Evolutionary conservation across 2,888 invertebrate species (phyloP), one percentile per base, ranked within the genome.

Genomic region (Lampropteryx suffumata): DNA sequence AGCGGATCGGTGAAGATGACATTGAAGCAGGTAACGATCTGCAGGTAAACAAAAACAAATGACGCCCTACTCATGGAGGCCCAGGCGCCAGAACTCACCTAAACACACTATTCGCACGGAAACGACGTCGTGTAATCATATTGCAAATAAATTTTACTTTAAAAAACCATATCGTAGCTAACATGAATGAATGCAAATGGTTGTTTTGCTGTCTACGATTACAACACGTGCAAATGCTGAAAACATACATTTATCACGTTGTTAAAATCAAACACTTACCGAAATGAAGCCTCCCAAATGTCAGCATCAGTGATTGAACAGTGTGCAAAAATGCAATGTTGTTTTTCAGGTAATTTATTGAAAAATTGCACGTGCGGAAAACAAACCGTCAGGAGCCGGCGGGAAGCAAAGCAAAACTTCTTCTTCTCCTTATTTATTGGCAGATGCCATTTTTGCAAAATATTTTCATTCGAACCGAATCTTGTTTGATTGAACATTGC

Each of bases 21-120:
- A 89, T 90, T 75, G 69, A 46, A 62, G 67, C 79, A 62, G 76
- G 77, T 82, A 84, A 75, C 69, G 59, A 88, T 88, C 88, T 89
- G 88, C 64, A 83, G 85, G 84, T 85, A 87, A 89, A 89, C 82
- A 88, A 86, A 87, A 87, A 87, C 84, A 89, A 86, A 82, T 84
- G 84, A 85, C 83, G 78, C 79, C 71, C 71, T 69, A 65, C 48
- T 50, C 26, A 44, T n/a, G 21, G 29, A 50, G 24, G 24, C 12
- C 21, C 7, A 34, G 37, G 46, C 35, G 34, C 27, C 32, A 44
- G 35, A 33, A 27, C 35, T 37, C 10, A 32, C 27, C 29, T 7
- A 21, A n/a, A 33, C 32, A 24, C 32, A 43, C 34, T 35, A 46
- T 50, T 52, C 50, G 41, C 51, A 63, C 28, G 51, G 30, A 35